Base-by-base conservation (phyloP, 2,113 vertebrate genomes). In the Phylloscopus trochiloides region DNA sequence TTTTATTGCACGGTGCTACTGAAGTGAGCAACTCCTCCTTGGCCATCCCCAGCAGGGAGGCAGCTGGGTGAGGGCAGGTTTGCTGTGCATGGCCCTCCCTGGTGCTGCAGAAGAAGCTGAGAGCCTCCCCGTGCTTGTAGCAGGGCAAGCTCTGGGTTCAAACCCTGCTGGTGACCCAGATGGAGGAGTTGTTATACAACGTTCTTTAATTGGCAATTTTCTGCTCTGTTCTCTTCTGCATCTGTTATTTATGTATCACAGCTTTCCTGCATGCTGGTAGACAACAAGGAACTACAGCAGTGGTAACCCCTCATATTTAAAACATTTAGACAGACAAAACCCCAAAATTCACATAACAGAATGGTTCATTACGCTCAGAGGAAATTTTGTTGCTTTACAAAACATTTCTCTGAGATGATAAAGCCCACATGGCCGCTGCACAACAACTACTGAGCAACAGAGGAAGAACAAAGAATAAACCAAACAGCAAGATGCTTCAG, bases 211-310 rank as follows among this genome's bases (percentile, higher is more conserved):
- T 91, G 93, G 88, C 88, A 96, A 83, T 96, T 96, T 97, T 96
- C 96, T 96, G 93, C 92, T 96, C 90, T 81, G 79, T 91, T 97
- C 94, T 97, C 79, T 84, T 91, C 93, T 88, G 88, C 95, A 96
- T 96, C 96, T 96, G 95, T 91, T 96, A 94, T 96, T 96, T 97
- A 96, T 93, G 88, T 86, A 71, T 94, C 58, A 8, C 68, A 96
- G 83, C 86, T 94, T 96, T 96, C 58, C 72, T 84, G 88, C 92
- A 68, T 48, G 73, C 92, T 92, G 92, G 82, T 93, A 91, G 92
- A 54, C 52, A 92, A 92, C 68, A 86, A 84, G 90, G 72, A 95
- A 47, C 88, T 86, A 52, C 72, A 90, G 78, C 72, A 92, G 82
- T 61, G 79, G 75, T 81, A 94, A 88, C 92, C 83, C 65, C 26